A percentile compares a stretch with the other conserved stretches of the same genome.
phyloP scores from a whole-genome alignment of 92 coral and sea anemone species.

The Heliopora coerulea region DNA sequence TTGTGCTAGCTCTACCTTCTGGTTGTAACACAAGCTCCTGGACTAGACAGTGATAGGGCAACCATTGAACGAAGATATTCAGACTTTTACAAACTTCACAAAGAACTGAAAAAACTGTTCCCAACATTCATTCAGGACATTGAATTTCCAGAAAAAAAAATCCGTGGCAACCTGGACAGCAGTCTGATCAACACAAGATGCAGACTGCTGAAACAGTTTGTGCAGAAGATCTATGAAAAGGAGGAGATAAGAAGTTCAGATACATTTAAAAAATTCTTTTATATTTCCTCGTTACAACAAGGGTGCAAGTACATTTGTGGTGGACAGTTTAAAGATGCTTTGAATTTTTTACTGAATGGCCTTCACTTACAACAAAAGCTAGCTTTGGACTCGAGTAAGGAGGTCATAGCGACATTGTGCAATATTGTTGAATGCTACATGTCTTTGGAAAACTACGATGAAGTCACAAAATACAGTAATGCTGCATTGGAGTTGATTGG shows the following conservation, averaged over 20 bases:
- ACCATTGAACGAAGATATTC: conserved; percentile 84
- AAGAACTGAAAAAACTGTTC: conserved; percentile 74
- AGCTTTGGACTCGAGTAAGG: conserved; percentile 66
- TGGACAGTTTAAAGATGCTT: conserved; percentile 68
- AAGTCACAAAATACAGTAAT: conserved; percentile 79
- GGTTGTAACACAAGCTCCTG: conserved; percentile 73
- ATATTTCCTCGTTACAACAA: conserved; percentile 64
- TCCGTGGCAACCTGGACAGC: conserved; percentile 62
- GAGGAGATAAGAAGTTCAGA: conserved; percentile 58
- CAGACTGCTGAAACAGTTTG: conserved; percentile 66
- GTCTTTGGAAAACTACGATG: conserved; percentile 68
- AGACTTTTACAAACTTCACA: conserved; percentile 78
- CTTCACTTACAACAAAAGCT: conserved; percentile 94
- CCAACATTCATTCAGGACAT: conserved; percentile 61
- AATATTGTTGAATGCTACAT: conserved; percentile 77
- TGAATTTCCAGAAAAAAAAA: conserved; percentile 80
- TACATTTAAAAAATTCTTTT: conserved; percentile 87
- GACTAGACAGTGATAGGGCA: conserved; percentile 87
- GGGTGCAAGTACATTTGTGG: conserved; percentile 84
- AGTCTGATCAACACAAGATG: conserved; percentile 63
- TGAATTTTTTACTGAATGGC: conserved; percentile 72
- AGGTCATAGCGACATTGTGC: conserved; percentile 80
- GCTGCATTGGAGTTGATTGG: conserved; percentile 73
- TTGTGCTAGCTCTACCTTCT: conserved; percentile 67
- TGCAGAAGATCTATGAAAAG: conserved; percentile 54